Conservation (phyloP, 2,888 invertebrate genomes). For the Congeria kusceri region DNA sequence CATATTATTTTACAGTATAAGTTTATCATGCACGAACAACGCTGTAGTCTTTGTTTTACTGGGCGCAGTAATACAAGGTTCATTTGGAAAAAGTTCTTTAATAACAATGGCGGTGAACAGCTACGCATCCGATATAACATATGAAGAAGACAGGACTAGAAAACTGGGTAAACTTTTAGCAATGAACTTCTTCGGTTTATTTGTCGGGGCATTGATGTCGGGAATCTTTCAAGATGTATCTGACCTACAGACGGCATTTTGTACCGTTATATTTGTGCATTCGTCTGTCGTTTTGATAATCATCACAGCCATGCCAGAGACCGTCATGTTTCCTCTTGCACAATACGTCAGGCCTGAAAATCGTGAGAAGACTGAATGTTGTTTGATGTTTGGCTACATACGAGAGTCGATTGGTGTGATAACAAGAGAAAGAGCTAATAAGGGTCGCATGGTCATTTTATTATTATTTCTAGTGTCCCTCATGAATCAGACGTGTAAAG, state of each 20-base stretch:
- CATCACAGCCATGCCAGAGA: constrained; percentile 77
- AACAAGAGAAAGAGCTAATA: constrained; percentile 65
- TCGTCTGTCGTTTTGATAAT: constrained; percentile 77
- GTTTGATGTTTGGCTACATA: constrained; percentile 66
- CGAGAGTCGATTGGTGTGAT: constrained; percentile 76
- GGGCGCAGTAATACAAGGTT: constrained; percentile 81
- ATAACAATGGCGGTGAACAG: constrained; percentile 85
- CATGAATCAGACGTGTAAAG: constrained; percentile 80
- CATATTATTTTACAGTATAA: constrained; percentile 80
- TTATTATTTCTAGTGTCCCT: constrained; percentile 77
- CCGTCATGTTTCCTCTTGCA: constrained; percentile 57
- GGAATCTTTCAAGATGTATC: constrained; percentile 78
- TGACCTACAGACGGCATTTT: constrained; percentile 75
- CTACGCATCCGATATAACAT: constrained; percentile 82
- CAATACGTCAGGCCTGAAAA: constrained; percentile 25
- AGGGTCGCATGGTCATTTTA: constrained; percentile 71
- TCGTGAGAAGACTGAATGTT: constrained; percentile 27
- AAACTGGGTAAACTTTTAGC: constrained; percentile 82
- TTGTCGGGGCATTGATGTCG: constrained; percentile 81
- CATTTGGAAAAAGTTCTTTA: constrained; percentile 84
- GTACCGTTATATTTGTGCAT: constrained; percentile 77
- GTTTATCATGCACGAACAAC: constrained; percentile 62
- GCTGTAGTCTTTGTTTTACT: constrained; percentile 76
- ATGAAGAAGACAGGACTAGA: constrained; percentile 78
- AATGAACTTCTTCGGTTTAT: constrained; percentile 84